These are phyloP conservation scores for Aix galericulata DNA, from an alignment of 2,113 vertebrate species.

Conservation along the genomic window DNA sequence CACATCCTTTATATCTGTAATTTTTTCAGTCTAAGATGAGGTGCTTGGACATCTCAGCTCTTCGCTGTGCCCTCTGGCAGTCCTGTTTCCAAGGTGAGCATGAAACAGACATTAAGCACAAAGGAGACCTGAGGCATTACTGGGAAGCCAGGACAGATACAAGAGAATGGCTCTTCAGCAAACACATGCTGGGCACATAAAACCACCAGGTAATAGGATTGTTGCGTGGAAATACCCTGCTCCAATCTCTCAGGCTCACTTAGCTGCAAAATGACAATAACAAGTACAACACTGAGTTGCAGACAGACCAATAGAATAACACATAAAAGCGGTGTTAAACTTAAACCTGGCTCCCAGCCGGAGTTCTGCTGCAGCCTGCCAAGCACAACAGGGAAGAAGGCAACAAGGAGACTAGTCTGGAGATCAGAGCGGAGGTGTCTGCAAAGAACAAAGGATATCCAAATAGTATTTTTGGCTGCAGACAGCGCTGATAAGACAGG, in stretches of 20 bases:
- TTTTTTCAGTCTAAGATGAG: background rate
- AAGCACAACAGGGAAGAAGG: background rate
- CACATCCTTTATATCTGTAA: background rate
- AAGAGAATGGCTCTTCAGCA: slow-evolving; percentile 41
- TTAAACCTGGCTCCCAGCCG: slow-evolving; percentile 29
- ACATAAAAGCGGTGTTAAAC: background rate
- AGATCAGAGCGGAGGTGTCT: slow-evolving; percentile 29
- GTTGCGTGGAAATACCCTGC: background rate
- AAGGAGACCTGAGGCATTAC: slow-evolving; percentile 30
- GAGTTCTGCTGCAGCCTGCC: background rate
- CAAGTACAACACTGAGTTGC: background rate
- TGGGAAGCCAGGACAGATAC: slow-evolving; percentile 15
- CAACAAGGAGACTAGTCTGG: slow-evolving; percentile 27
- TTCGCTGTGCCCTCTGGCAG: slow-evolving; percentile 23
- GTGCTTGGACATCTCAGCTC: background rate
- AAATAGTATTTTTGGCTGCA: slow-evolving; percentile 12
- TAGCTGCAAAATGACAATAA: background rate
- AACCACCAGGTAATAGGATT: slow-evolving; percentile 6
- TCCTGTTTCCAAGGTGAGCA: background rate
- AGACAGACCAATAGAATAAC: slow-evolving; percentile 7
- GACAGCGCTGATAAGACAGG: slow-evolving; percentile 16
- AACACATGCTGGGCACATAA: slow-evolving; percentile 33
- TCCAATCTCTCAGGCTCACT: background rate
- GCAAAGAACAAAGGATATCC: slow-evolving; percentile 47
- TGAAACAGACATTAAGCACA: background rate